Conservation (phyloP, 1,140 invertebrate species). For the Eriosoma lanigerum region DNA sequence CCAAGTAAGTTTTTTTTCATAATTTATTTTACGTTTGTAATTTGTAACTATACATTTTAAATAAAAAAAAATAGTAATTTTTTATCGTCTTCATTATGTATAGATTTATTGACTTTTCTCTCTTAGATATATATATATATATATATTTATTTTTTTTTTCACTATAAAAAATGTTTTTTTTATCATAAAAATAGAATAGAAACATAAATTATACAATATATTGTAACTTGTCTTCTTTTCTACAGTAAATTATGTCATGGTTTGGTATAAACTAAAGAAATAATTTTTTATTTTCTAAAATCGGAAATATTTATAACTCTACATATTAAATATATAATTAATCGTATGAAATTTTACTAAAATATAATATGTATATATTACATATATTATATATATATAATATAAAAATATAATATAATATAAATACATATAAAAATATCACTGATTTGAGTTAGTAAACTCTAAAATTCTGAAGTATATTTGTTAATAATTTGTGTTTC, state of each 20-base stretch:
- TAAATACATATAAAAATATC: no score
- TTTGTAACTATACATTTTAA: slow-evolving; percentile 4
- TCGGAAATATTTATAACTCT: no score
- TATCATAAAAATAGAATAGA: background rate
- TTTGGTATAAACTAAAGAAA: background rate
- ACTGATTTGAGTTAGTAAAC: no score
- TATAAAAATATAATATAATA: no score
- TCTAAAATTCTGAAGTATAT: no score
- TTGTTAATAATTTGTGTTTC: no score
- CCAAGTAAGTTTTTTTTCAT: background rate
- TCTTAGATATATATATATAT: background rate
- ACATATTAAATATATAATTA: no score
- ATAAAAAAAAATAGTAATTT: background rate
- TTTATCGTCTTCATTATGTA: background rate
- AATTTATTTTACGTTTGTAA: slow-evolving; percentile 18
- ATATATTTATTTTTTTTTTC: no score
- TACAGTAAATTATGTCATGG: background rate
- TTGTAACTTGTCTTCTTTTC: background rate
- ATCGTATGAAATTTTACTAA: no score
- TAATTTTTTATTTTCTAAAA: no score
- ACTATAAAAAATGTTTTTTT: background rate
- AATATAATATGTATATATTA: no score
- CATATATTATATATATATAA: no score
- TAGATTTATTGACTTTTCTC: background rate
- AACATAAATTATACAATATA: background rate